Evolutionary conservation across 2,888 invertebrate genomes (phyloP).

Genomic region (Conistra vaccinii): DNA sequence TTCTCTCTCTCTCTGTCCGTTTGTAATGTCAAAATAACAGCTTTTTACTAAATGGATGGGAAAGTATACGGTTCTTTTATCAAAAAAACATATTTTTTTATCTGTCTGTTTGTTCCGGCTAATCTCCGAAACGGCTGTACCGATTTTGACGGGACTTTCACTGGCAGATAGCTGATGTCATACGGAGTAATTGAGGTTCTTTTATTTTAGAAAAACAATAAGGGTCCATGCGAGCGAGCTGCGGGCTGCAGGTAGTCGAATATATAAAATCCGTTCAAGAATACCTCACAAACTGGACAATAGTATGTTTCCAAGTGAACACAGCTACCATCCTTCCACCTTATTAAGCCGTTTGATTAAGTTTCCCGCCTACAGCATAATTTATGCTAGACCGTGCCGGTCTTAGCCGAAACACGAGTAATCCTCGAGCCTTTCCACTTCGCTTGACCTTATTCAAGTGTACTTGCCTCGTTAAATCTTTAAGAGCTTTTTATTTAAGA

Average conservation of each 20-base stretch:
- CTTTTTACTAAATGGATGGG: too few relatives aligned
- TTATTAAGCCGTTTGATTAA: slow-evolving; percentile 24
- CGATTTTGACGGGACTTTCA: too few relatives aligned
- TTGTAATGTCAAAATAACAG: too few relatives aligned
- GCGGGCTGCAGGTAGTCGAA: background rate
- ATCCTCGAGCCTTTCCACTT: slow-evolving; percentile 19
- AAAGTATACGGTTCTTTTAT: too few relatives aligned
- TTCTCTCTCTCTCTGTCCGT: too few relatives aligned
- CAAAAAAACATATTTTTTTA: too few relatives aligned
- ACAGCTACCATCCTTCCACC: background rate
- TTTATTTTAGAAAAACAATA: too few relatives aligned
- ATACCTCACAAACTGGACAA: background rate
- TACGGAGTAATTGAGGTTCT: too few relatives aligned
- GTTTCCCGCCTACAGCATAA: slow-evolving; percentile 17
- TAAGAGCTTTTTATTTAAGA: background rate
- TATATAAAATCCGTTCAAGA: background rate
- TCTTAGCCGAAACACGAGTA: slow-evolving; percentile 10
- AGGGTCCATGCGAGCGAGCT: too few relatives aligned
- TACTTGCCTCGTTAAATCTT: slow-evolving; percentile 26
- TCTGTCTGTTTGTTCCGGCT: too few relatives aligned
- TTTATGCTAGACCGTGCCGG: slow-evolving; percentile 8
- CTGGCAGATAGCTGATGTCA: too few relatives aligned
- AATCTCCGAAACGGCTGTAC: too few relatives aligned
- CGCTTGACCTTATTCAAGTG: slow-evolving; percentile 13
- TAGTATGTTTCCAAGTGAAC: slow-evolving; percentile 1